Percentiles rank a stretch among this genome's conserved stretches.
phyloP scores from a whole-genome alignment of 1,140 invertebrate genomes.

The Alviniconcha marisindica region DNA sequence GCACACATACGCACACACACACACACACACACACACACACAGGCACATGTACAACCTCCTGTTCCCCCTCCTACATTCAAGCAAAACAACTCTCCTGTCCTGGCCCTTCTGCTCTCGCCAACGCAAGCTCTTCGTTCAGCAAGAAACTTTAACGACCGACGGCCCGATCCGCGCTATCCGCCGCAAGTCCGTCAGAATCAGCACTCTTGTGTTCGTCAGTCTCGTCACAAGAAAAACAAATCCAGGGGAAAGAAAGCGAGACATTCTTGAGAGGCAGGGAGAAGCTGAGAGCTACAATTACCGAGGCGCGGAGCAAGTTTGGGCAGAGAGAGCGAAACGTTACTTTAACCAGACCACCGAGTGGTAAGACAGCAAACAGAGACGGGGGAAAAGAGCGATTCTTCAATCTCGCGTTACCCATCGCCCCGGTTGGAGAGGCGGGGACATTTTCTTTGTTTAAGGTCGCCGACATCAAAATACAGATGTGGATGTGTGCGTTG shows the following conservation, averaged over 20 bases:
- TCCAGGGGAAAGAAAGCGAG: not conserved
- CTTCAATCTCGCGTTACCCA: not conserved
- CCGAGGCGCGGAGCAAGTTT: not conserved
- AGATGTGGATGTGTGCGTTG: too few species aligned
- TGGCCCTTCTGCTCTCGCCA: too few species aligned
- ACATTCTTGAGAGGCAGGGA: not conserved
- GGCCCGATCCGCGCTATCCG: too few species aligned
- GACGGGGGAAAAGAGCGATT: not conserved
- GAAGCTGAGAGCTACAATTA: not conserved
- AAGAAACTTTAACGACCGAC: too few species aligned
- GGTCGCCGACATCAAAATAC: too few species aligned
- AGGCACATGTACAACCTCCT: not conserved
- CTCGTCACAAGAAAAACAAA: slow-evolving; percentile 20
- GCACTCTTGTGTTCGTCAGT: too few species aligned
- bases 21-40: not conserved
- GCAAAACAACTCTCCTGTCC: too few species aligned
- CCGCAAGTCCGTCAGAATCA: too few species aligned
- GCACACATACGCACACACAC: not conserved
- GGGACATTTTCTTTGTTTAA: too few species aligned
- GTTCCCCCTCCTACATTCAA: too few species aligned
- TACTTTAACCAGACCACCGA: slow-evolving; percentile 23
- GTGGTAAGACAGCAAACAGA: slow-evolving; percentile 7
- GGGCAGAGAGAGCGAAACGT: not conserved
- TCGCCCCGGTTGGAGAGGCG: too few species aligned
- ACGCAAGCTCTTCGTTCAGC: too few species aligned